A percentile compares a stretch with the other conserved stretches of the same genome.
phyloP scores from a whole-genome alignment of 2,797 vertebrate genomes.

The Vireo griseus region DNA sequence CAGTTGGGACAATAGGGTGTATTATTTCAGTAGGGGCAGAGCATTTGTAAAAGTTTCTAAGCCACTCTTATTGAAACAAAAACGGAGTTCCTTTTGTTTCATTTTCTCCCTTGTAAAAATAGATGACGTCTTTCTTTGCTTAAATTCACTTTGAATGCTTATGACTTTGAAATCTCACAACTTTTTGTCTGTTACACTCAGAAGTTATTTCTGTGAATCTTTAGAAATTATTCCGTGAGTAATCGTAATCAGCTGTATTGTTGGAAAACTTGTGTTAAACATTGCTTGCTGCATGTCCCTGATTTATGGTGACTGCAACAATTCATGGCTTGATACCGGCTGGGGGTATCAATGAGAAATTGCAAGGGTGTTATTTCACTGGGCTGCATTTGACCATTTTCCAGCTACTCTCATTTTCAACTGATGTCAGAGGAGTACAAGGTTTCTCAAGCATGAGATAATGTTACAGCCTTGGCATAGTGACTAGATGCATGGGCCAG shows the following conservation, averaged over 20 bases:
- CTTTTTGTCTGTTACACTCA: not conserved
- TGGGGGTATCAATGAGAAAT: not conserved
- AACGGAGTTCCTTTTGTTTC: conserved; percentile 9
- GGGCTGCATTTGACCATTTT: conserved; percentile 1
- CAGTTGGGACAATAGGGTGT: conserved; percentile 7
- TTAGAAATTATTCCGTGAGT: not conserved
- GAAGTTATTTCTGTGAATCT: not conserved
- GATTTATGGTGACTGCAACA: not conserved
- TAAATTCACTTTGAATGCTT: not conserved
- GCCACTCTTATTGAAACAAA: not conserved
- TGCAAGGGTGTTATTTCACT: not conserved
- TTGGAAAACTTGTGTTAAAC: not conserved
- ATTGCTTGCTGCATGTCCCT: not conserved
- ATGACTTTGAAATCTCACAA: not conserved
- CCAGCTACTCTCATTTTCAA: not conserved
- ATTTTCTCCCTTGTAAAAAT: not conserved
- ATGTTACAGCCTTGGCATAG: not conserved
- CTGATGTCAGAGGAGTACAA: not conserved
- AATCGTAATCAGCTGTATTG: conserved; percentile 9
- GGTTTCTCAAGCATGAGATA: not conserved
- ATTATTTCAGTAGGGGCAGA: conserved; percentile 29
- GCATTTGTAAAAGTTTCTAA: conserved; percentile 36
- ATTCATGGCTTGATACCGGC: not conserved
- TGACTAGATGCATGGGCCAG: not conserved
- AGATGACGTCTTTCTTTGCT: not conserved